A percentile compares a stretch with the other conserved stretches of the same genome.
These are phyloP conservation scores for Meteorus colon DNA, from an alignment of 2,888 invertebrate genomes.

Conservation along the genomic window DNA sequence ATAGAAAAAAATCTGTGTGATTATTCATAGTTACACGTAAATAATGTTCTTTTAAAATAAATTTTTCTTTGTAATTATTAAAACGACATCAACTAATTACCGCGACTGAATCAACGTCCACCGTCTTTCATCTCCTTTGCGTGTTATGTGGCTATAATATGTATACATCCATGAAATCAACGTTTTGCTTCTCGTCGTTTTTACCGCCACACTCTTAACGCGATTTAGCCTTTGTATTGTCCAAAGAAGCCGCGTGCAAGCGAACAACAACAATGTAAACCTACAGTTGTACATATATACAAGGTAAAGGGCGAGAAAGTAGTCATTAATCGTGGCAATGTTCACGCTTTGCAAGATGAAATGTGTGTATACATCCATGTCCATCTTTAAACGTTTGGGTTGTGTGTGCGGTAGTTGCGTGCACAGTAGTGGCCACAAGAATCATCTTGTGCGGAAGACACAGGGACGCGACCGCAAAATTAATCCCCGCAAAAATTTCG, in stretches of 20 bases:
- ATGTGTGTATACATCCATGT: background rate
- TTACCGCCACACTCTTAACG: slow-evolving; percentile 25
- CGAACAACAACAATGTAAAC: background rate
- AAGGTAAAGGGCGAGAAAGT: slow-evolving; percentile 24
- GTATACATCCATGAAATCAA: slow-evolving; percentile 23
- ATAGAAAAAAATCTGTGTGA: too few relatives aligned
- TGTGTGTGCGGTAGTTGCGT: slow-evolving; percentile 48
- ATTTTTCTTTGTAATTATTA: background rate
- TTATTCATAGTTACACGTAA: background rate
- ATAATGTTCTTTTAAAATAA: background rate
- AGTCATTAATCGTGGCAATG: slow-evolving; percentile 32
- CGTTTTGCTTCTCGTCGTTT: slow-evolving; percentile 32
- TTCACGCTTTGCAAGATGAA: background rate
- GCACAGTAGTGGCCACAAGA: slow-evolving; percentile 55
- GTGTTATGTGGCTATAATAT: slow-evolving; percentile 1
- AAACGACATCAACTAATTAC: slow-evolving; percentile 12
- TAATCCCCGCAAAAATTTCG: slow-evolving; percentile 63
- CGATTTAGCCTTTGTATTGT: slow-evolving; percentile 34
- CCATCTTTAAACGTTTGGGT: background rate
- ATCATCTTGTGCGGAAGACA: slow-evolving; percentile 30
- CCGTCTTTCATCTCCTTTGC: slow-evolving; percentile 7
- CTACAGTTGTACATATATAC: background rate
- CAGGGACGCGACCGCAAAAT: slow-evolving; percentile 63
- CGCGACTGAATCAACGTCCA: slow-evolving; percentile 21
- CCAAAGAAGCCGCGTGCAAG: slow-evolving; percentile 13